phyloP scores from a whole-genome alignment of 1,140 invertebrate genomes.

The Euura lappo region DNA sequence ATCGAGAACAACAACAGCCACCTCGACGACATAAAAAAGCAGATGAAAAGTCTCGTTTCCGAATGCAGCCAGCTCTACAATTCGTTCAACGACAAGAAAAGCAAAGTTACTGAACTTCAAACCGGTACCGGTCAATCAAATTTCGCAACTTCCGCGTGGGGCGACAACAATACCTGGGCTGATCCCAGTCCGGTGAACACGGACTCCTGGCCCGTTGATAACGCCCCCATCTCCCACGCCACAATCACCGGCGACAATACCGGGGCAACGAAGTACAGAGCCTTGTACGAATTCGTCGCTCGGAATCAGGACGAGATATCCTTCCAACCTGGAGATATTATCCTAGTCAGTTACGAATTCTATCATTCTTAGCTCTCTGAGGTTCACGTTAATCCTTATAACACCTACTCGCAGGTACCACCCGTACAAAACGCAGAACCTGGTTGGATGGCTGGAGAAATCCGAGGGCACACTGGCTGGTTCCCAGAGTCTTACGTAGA shows the following conservation, averaged over 20 bases:
- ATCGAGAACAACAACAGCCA: conserved; percentile 84
- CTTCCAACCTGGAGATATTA: conserved; percentile 92
- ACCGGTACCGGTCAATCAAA: conserved; percentile 26
- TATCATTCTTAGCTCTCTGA: too few species aligned
- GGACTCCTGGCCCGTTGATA: conserved; percentile 62
- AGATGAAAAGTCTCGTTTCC: conserved; percentile 63
- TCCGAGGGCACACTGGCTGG: conserved; percentile 91
- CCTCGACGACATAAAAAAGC: conserved; percentile 72
- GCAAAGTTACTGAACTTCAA: conserved; percentile 53
- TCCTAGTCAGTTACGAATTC: conserved; percentile 68
- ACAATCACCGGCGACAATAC: conserved; percentile 34
- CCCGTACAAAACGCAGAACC: conserved; percentile 88
- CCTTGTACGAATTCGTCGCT: conserved; percentile 93
- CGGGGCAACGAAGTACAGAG: conserved; percentile 79
- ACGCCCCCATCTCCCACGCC: conserved; percentile 28
- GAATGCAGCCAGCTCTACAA: conserved; percentile 66
- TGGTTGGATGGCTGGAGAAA: conserved; percentile 95
- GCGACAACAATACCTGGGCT: conserved; percentile 48
- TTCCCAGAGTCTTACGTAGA: conserved; percentile 98
- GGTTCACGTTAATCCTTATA: not conserved
- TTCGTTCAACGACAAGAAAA: conserved; percentile 66
- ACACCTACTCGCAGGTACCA: conserved; percentile 68
- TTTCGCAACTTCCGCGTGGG: conserved; percentile 40
- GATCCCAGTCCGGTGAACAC: conserved; percentile 49
- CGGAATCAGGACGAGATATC: conserved; percentile 93